These are phyloP conservation scores for Argyrosomus regius DNA, from an alignment of 2,797 vertebrate genomes.

Conservation along the genomic window DNA sequence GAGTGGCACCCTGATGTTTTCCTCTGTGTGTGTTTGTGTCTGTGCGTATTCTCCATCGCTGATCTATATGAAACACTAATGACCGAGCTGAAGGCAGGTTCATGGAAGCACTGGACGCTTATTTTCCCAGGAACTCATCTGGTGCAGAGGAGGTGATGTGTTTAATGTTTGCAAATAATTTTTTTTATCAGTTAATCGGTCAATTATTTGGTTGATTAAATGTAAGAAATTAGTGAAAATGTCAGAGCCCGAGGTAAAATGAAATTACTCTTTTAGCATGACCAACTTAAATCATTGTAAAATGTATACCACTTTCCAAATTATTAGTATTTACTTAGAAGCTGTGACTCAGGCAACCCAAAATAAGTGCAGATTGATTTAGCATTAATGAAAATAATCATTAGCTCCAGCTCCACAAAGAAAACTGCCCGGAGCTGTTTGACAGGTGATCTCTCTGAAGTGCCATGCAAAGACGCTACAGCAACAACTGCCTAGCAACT, in stretches of 20 bases:
- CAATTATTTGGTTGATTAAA: neutral
- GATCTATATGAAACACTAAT: neutral
- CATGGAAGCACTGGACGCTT: neutral
- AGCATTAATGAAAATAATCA: slow-evolving; percentile 3
- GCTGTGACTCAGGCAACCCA: neutral
- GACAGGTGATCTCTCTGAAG: slow-evolving; percentile 21
- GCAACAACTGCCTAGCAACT: slow-evolving; percentile 62
- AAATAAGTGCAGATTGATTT: neutral
- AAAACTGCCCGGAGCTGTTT: neutral
- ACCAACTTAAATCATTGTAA: neutral
- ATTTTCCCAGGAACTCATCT: neutral
- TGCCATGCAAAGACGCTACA: slow-evolving; percentile 5
- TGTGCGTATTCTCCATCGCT: neutral
- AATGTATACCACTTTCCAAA: neutral
- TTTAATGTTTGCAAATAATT: neutral
- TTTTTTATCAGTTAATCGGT: neutral
- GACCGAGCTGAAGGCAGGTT: neutral
- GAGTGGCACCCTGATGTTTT: neutral
- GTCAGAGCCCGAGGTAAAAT: neutral
- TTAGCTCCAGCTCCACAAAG: neutral
- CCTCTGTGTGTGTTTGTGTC: neutral
- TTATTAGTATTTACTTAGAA: too few species aligned
- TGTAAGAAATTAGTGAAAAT: neutral
- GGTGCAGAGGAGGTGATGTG: slow-evolving; percentile 11
- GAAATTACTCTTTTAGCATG: too few species aligned